Evolutionary conservation across 2,888 invertebrate species (phyloP).

Genomic region (Callimorpha dominula): DNA sequence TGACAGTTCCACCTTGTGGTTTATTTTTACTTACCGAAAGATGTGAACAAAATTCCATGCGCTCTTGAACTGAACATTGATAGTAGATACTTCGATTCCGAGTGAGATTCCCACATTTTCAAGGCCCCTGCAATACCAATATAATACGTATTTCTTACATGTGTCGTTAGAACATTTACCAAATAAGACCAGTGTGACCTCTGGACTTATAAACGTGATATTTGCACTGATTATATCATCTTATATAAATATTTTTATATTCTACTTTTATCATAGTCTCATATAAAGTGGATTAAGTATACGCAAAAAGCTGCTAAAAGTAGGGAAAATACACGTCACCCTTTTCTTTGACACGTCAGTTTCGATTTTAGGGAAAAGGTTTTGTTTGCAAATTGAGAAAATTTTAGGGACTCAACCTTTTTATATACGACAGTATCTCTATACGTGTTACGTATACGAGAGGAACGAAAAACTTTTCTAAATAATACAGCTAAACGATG

Average conservation of each 20-base stretch:
- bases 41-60: no score
- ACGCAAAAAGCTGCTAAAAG: not conserved
- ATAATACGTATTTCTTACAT: no score
- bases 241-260: not conserved
- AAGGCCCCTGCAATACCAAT: no score
- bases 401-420: conserved; percentile 16
- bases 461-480: conserved; percentile 9
- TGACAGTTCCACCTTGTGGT: no score
- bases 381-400: conserved; percentile 22
- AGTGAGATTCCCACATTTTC: no score
- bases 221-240: no score
- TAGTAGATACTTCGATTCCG: no score
- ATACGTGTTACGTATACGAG: not conserved
- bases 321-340: conserved; percentile 1
- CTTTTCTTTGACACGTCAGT: conserved; percentile 23
- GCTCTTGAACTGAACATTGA: no score
- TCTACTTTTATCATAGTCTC: not conserved
- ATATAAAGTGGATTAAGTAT: conserved; percentile 12
- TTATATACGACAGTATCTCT: not conserved
- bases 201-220: no score
- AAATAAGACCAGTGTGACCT: no score
- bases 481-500: conserved; percentile 1
- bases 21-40: no score
- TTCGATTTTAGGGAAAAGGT: conserved; percentile 29
- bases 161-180: no score